phyloP scores from a whole-genome alignment of 1,140 invertebrate species.

The Drosophila ogumai region DNA sequence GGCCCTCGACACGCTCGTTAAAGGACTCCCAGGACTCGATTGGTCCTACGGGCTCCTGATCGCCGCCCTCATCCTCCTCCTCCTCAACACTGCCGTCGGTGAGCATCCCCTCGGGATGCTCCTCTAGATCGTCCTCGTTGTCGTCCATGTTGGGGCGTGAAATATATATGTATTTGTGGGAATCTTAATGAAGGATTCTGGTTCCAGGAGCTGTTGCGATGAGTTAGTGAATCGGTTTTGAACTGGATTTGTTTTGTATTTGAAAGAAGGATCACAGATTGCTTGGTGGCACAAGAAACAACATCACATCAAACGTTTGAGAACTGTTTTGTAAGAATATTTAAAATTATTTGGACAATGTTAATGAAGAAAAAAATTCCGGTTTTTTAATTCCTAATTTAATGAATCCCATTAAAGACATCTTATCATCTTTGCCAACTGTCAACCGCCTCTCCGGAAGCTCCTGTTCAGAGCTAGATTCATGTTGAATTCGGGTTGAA shows the following conservation, averaged over 20 bases:
- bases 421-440: constrained; percentile 27
- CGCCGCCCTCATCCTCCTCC: constrained; percentile 17
- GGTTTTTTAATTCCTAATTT: not conserved
- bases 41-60: constrained; percentile 2
- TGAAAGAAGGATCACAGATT: constrained; percentile 29
- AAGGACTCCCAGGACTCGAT: constrained; percentile 66
- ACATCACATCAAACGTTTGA: not conserved
- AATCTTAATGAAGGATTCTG: not conserved
- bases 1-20: constrained; percentile 53
- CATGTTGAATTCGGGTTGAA: constrained; percentile 4
- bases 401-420: not conserved
- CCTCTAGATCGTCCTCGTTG: constrained; percentile 58
- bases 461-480: constrained; percentile 13
- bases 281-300: not conserved
- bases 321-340: too few relatives aligned
- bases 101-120: constrained; percentile 25
- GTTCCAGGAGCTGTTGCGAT: not conserved
- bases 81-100: constrained; percentile 36
- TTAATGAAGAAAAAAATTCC: too few relatives aligned
- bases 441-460: constrained; percentile 41
- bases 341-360: too few relatives aligned
- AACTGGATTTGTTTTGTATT: not conserved
- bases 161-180: constrained; percentile 6
- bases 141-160: constrained; percentile 40
- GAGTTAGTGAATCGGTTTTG: not conserved